phyloP scores from a whole-genome alignment of 2,888 invertebrate genomes.

The Machimus atricapillus region DNA sequence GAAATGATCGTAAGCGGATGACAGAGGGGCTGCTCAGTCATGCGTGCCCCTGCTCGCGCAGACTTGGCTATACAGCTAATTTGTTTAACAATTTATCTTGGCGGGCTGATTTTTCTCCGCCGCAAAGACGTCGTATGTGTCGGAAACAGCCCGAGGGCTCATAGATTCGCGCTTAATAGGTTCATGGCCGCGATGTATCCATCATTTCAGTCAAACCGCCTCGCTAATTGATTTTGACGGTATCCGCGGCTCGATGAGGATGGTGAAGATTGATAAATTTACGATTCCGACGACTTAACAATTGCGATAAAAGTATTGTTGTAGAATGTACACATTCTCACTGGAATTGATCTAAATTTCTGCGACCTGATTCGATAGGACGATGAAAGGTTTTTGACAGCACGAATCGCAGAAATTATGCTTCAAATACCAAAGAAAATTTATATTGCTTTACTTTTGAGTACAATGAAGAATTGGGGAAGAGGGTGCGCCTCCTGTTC shows the following conservation, averaged over 20 bases:
- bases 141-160: background rate
- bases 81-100: background rate
- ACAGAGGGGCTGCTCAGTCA: background rate
- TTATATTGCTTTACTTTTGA: background rate
- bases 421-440: background rate
- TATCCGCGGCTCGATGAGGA: background rate
- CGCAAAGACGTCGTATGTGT: background rate
- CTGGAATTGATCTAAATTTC: conserved; percentile 19
- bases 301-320: background rate
- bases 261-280: background rate
- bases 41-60: background rate
- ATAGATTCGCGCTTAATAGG: background rate
- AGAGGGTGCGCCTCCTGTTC: background rate
- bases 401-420: background rate
- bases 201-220: background rate
- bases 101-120: background rate
- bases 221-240: background rate
- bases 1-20: background rate
- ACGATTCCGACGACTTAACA: background rate
- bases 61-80: background rate
- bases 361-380: conserved; percentile 6
- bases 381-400: background rate
- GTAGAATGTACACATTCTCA: background rate
- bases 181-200: background rate
- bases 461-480: background rate